A percentile compares a stretch with the other conserved stretches of the same genome.
Conservation (phyloP, 2,888 invertebrate species). For the Tenthredo mesomela region DNA sequence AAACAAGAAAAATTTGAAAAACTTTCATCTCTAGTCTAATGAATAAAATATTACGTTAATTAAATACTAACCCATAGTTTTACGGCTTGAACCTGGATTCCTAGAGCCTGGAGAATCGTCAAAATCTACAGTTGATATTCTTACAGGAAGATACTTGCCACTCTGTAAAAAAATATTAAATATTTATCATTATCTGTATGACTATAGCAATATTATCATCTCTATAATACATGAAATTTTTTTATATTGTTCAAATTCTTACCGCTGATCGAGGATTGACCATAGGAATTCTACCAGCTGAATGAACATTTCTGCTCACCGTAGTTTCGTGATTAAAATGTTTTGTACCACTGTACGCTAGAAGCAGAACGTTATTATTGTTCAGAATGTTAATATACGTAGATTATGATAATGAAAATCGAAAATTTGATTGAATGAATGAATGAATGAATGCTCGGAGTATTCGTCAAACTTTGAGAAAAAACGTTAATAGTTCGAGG, state of each 20-base stretch:
- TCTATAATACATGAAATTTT: too few species aligned
- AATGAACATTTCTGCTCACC: not conserved
- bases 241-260: not conserved
- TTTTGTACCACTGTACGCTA: not conserved
- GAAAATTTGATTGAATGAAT: not conserved
- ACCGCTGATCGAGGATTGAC: not conserved
- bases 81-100: conserved; percentile 31
- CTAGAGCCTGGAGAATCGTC: not conserved
- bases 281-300: not conserved
- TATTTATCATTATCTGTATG: not conserved
- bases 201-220: not conserved
- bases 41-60: not conserved
- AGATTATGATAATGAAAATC: not conserved
- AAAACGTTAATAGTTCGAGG: not conserved
- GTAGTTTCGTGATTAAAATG: not conserved
- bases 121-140: conserved; percentile 15
- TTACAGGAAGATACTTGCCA: conserved; percentile 21
- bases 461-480: not conserved
- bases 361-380: not conserved
- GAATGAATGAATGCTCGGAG: not conserved
- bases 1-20: too few species aligned
- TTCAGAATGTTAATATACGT: not conserved
- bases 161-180: not conserved
- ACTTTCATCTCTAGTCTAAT: not conserved
- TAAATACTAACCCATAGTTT: conserved; percentile 30